phyloP scores from a whole-genome alignment of 2,888 invertebrate species.

The Unio delphinus region DNA sequence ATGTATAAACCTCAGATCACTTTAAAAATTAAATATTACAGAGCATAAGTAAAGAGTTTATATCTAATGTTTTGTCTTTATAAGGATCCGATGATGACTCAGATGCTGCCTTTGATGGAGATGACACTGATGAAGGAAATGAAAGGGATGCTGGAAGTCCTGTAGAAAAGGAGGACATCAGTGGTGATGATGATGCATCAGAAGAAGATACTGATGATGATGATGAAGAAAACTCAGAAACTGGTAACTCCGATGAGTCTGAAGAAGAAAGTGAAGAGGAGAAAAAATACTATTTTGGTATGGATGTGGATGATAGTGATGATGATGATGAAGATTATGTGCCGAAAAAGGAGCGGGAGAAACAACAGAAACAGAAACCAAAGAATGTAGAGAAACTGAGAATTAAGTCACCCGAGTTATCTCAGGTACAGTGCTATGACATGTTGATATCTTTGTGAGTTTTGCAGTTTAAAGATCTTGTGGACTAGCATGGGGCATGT shows the following conservation, averaged over 20 bases:
- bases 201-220: constrained; percentile 62
- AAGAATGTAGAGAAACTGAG: constrained; percentile 29
- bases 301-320: constrained; percentile 35
- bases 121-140: constrained; percentile 17
- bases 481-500: too few species aligned
- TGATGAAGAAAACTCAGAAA: constrained; percentile 16
- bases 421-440: constrained; percentile 7
- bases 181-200: constrained; percentile 16
- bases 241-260: constrained; percentile 17
- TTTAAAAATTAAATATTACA: too few species aligned
- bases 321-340: constrained; percentile 57
- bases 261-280: constrained; percentile 14
- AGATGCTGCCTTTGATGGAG: constrained; percentile 12
- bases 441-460: not conserved
- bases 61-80: not conserved
- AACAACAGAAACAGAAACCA: constrained; percentile 11
- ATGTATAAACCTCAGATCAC: too few species aligned
- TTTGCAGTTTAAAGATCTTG: too few species aligned
- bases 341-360: constrained; percentile 40
- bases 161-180: constrained; percentile 27
- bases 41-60: too few species aligned
- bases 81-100: constrained; percentile 19
- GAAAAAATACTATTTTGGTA: constrained; percentile 21
- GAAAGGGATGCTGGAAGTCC: constrained; percentile 34
- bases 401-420: constrained; percentile 34